phyloP scores from a whole-genome alignment of 2,797 vertebrate species.

The Malacoraja senta region DNA sequence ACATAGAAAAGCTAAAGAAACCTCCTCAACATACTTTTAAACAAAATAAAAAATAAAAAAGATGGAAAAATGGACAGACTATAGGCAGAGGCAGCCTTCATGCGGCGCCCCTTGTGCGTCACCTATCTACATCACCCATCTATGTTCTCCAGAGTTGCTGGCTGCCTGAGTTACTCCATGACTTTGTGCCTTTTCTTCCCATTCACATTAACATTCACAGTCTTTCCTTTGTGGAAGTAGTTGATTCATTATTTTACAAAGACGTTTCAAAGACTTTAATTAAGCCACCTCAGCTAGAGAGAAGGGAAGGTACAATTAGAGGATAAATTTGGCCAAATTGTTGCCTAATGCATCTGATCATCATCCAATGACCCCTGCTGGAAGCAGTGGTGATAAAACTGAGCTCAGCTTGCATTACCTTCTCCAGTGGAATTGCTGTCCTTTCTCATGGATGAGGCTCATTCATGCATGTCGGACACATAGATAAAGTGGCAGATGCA shows the following conservation, averaged over 20 bases:
- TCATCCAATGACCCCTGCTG: too few relatives aligned
- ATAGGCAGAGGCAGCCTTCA: too few relatives aligned
- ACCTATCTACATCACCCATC: too few relatives aligned
- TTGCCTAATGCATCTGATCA: neutral
- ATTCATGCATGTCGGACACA: neutral
- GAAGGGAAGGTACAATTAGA: neutral
- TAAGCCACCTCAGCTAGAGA: neutral
- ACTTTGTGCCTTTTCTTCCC: too few relatives aligned
- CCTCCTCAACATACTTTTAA: too few relatives aligned
- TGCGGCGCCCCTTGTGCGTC: too few relatives aligned
- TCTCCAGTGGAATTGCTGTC: neutral
- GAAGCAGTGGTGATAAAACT: neutral
- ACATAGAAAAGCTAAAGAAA: too few relatives aligned
- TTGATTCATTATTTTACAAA: neutral
- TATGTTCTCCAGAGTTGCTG: too few relatives aligned
- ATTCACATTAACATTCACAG: too few relatives aligned
- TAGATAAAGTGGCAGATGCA: neutral
- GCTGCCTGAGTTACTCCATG: too few relatives aligned
- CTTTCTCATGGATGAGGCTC: neutral
- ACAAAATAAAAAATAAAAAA: too few relatives aligned
- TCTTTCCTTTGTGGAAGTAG: neutral
- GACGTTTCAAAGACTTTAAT: neutral
- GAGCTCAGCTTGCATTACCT: neutral
- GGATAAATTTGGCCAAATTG: neutral
- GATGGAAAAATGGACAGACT: too few relatives aligned